These are phyloP conservation scores for Callorhinus ursinus DNA, from an alignment of 2,113 vertebrate species.

Conservation along the genomic window DNA sequence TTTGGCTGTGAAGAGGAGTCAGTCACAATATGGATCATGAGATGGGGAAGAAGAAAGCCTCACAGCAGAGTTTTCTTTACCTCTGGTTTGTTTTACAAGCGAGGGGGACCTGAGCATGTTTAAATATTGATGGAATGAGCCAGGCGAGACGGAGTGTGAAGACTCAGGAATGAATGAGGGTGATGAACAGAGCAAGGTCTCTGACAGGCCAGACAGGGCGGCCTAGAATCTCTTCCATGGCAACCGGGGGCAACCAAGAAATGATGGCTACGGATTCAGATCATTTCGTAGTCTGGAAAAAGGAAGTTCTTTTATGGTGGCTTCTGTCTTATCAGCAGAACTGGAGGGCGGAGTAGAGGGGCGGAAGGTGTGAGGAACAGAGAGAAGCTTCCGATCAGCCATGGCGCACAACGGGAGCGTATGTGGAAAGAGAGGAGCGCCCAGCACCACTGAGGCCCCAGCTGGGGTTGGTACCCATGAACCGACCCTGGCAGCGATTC, in stretches of 20 bases:
- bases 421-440: background rate
- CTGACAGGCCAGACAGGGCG: background rate
- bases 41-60: background rate
- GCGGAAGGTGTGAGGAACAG: background rate
- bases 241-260: background rate
- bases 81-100: background rate
- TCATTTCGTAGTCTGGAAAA: background rate
- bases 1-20: background rate
- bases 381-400: background rate
- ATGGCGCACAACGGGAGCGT: rapidly evolving
- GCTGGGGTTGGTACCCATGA: background rate
- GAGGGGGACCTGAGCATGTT: background rate
- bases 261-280: background rate
- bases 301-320: background rate
- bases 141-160: background rate
- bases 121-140: background rate
- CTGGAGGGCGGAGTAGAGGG: rapidly evolving
- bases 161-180: background rate
- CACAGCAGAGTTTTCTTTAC: background rate
- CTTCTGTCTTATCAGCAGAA: background rate
- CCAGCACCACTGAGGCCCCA: background rate
- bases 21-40: background rate
- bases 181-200: background rate
- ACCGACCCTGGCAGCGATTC: background rate
- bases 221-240: background rate